phyloP scores from a whole-genome alignment of 2,797 vertebrate species.

The Artibeus lituratus region DNA sequence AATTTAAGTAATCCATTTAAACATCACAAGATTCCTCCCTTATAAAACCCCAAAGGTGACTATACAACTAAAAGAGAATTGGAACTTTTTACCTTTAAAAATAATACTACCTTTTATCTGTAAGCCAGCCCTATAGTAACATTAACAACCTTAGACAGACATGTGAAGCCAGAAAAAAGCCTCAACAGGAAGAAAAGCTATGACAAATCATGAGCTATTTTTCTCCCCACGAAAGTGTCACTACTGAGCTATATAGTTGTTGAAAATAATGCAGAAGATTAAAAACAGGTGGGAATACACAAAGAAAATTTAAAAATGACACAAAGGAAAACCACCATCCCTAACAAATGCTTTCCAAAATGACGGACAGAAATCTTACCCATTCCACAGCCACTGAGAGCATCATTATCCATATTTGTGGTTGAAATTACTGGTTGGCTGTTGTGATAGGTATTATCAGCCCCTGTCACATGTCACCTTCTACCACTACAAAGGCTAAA shows the following conservation, averaged over 20 bases:
- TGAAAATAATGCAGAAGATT: neutral
- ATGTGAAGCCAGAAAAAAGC: neutral
- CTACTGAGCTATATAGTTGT: neutral
- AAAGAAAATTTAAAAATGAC: neutral
- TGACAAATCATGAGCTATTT: neutral
- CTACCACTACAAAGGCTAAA: neutral
- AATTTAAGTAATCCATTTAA: conserved; percentile 14
- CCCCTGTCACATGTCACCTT: neutral
- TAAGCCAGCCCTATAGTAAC: neutral
- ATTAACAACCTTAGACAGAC: neutral
- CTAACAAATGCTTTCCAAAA: neutral
- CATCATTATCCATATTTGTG: neutral
- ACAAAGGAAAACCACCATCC: neutral
- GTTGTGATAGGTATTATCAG: neutral
- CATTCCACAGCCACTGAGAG: neutral
- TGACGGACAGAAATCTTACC: neutral
- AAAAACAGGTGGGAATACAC: neutral
- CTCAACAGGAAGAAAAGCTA: neutral
- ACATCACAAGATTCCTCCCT: neutral
- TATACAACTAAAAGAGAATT: neutral
- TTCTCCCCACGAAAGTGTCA: neutral
- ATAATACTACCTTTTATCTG: neutral
- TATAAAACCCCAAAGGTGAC: neutral
- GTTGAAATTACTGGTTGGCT: neutral
- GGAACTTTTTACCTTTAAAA: neutral